These are phyloP conservation scores for Desmophyllum pertusum DNA, from an alignment of 92 coral and sea anemone genomes.

Conservation along the genomic window DNA sequence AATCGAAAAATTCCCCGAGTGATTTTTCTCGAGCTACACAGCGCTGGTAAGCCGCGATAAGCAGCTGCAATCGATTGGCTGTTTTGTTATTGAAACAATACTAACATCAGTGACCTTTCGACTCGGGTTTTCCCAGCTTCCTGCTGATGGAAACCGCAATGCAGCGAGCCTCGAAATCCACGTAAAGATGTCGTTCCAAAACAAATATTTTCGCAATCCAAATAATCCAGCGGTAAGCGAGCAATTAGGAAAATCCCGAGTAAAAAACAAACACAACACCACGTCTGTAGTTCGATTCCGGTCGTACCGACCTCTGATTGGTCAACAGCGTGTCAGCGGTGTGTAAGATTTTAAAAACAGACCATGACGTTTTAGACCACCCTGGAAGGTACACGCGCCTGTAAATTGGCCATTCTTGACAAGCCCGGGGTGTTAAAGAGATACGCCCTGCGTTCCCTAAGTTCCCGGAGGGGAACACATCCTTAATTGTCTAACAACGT, in stretches of 20 bases:
- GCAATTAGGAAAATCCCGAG: conserved; percentile 35
- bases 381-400: conserved; percentile 46
- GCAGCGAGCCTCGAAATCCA: conserved; percentile 9
- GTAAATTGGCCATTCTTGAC: conserved; percentile 35
- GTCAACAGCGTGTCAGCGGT: background rate
- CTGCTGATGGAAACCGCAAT: conserved; percentile 26
- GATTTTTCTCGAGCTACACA: background rate
- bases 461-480: conserved; percentile 14
- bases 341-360: conserved; percentile 17
- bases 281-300: conserved; percentile 13
- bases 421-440: conserved; percentile 40
- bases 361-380: conserved; percentile 22
- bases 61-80: conserved; percentile 70
- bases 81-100: conserved; percentile 59
- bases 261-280: conserved; percentile 58
- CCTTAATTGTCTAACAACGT: background rate
- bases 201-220: conserved; percentile 66
- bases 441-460: conserved; percentile 6
- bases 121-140: conserved; percentile 23
- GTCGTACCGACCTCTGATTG: conserved; percentile 9
- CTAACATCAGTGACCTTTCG: conserved; percentile 55
- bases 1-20: background rate
- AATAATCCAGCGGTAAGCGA: conserved; percentile 56
- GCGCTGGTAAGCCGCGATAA: conserved; percentile 59
- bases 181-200: conserved; percentile 38